Percentiles rank a stretch among this genome's conserved stretches.
These are phyloP conservation scores for Cyanoliseus patagonus DNA, from an alignment of 2,113 vertebrate genomes.

Conservation along the genomic window DNA sequence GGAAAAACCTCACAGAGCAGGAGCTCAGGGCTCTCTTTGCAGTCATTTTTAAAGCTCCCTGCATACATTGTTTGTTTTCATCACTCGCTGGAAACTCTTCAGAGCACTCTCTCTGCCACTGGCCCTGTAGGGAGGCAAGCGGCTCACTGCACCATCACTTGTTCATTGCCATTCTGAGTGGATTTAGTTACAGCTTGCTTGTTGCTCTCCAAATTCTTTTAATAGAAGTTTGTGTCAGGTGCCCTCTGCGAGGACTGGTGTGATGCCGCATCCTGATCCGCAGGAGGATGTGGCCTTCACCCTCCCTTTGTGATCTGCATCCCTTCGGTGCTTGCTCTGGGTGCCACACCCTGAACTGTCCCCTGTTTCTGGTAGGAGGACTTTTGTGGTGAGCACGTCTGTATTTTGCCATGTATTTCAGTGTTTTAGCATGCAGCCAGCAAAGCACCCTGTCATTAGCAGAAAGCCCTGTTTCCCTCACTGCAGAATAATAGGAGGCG, in stretches of 20 bases:
- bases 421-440: not conserved
- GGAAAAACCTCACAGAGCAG: not conserved
- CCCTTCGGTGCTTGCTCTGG: not conserved
- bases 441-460: not conserved
- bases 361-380: not conserved
- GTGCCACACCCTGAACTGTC: not conserved
- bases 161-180: not conserved
- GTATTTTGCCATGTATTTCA: not conserved
- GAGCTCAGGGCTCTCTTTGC: slow-evolving; percentile 24
- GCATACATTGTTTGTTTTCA: not conserved
- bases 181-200: not conserved
- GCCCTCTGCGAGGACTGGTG: not conserved
- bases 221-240: not conserved
- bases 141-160: not conserved
- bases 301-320: not conserved
- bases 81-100: not conserved
- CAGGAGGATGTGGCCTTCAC: not conserved
- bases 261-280: not conserved
- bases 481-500: not conserved
- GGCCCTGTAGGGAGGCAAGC: not conserved
- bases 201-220: not conserved
- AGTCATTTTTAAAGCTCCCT: slow-evolving; percentile 20
- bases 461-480: not conserved
- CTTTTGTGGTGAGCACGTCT: not conserved
- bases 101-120: not conserved